Evolutionary conservation across 2,113 vertebrate species (phyloP).

Genomic region (Falcunculus frontatus): DNA sequence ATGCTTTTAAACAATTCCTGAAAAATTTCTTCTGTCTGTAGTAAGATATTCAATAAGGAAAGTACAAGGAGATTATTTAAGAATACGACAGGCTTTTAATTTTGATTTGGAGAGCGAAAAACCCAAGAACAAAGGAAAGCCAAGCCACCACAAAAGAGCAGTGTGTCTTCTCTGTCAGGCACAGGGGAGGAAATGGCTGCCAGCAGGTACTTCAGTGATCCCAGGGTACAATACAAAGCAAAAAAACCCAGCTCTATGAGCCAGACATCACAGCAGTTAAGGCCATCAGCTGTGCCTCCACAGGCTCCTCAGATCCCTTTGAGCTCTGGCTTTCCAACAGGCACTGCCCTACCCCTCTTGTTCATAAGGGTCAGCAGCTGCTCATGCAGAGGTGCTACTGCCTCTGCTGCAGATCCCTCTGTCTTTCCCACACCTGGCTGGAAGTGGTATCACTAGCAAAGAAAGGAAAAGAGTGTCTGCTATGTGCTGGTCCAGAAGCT

Average conservation of each 20-base stretch:
- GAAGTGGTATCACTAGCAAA: background rate
- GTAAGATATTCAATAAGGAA: background rate
- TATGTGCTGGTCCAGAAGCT: background rate
- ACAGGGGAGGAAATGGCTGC: background rate
- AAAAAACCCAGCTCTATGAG: background rate
- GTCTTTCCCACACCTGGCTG: rapidly evolving
- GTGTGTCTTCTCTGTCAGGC: background rate
- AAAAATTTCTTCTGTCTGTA: background rate
- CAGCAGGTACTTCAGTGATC: background rate
- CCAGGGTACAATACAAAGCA: background rate
- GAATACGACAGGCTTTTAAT: background rate
- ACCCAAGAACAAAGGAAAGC: background rate
- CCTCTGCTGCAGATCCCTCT: background rate
- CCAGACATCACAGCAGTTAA: background rate
- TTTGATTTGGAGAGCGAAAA: slow-evolving; percentile 1
- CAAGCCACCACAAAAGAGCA: background rate
- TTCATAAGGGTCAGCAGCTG: background rate
- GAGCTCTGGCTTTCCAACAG: background rate
- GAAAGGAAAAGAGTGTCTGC: background rate
- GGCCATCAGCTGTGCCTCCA: background rate
- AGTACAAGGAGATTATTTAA: background rate
- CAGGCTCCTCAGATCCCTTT: rapidly evolving
- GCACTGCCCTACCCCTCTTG: background rate
- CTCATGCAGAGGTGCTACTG: rapidly evolving
- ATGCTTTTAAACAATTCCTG: slow-evolving; percentile 31